Base-by-base conservation (phyloP, 2,113 vertebrate genomes). In the Rhineura floridana region DNA sequence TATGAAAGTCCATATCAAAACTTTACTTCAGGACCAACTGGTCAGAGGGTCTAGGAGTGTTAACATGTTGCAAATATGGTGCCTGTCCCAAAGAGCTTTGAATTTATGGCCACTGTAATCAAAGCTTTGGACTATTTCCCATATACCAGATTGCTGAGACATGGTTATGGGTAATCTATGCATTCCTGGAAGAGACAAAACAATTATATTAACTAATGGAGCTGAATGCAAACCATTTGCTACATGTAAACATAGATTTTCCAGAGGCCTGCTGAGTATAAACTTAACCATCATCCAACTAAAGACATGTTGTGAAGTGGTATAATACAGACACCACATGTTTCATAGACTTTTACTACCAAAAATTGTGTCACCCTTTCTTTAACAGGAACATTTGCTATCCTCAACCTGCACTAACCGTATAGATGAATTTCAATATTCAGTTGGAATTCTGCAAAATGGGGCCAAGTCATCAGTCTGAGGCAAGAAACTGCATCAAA, bases 211-310 rank as follows among this genome's bases (percentile, higher is more conserved):
- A 93, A 88, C 92, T 96, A 95, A 94, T 95, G 90, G 88, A 92
- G 92, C 93, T 90, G 89, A 93, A 95, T 93, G 94, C 94, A 95
- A 95, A 96, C 94, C 84, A 92, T 90, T 95, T 94, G 91, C 91
- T 95, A 84, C 89, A 86, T 95, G 92, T 94, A 93, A 97, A 94
- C 82, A 85, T 91, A 89, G 94, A 95, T 96, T 96, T 95, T 95
- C 93, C 91, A 92, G 93, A 90, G 92, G 93, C 84, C 93, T 96
- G 95, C 91, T 94, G 93, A 94, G 94, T 52, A 8, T 95, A 94
- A 97, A 96, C 93, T 95, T 94, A 95, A 94, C 95, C 96, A 91
- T 95, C 96, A 91, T 96, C 93, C 89, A 93, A 92, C 90, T 93
- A 93, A 89, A 87, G 86, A 87, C 81, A 91, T 90, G 95, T 90